These are phyloP conservation scores for Cyanoliseus patagonus DNA, from an alignment of 2,113 vertebrate genomes.

Conservation along the genomic window DNA sequence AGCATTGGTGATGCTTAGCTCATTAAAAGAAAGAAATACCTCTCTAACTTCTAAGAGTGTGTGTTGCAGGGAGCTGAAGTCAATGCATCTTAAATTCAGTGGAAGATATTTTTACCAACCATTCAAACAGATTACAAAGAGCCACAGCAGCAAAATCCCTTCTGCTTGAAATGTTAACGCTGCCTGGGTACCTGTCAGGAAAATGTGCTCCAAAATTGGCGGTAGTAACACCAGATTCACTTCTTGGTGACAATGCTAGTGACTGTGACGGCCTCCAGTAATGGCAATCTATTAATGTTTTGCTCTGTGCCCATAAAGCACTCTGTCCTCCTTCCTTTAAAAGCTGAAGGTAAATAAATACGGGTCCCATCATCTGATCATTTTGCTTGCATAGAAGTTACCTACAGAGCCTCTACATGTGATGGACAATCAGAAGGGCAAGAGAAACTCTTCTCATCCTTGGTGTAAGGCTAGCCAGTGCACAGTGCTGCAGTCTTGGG, in stretches of 20 bases:
- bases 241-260: background rate
- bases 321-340: background rate
- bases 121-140: background rate
- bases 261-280: background rate
- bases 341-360: background rate
- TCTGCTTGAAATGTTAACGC: background rate
- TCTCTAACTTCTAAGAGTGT: background rate
- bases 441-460: background rate
- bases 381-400: background rate
- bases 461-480: no score
- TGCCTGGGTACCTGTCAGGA: background rate
- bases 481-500: background rate
- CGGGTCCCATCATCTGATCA: background rate
- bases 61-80: background rate
- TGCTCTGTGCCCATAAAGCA: background rate
- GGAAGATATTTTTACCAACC: background rate
- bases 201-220: background rate
- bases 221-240: background rate
- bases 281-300: slow-evolving; percentile 6
- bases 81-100: background rate
- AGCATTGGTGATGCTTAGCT: background rate
- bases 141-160: background rate
- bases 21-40: background rate
- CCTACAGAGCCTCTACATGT: background rate
- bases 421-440: background rate